Conservation (phyloP, 64 coral and sea anemone species). For the Hydrozoanthus tunicans region DNA sequence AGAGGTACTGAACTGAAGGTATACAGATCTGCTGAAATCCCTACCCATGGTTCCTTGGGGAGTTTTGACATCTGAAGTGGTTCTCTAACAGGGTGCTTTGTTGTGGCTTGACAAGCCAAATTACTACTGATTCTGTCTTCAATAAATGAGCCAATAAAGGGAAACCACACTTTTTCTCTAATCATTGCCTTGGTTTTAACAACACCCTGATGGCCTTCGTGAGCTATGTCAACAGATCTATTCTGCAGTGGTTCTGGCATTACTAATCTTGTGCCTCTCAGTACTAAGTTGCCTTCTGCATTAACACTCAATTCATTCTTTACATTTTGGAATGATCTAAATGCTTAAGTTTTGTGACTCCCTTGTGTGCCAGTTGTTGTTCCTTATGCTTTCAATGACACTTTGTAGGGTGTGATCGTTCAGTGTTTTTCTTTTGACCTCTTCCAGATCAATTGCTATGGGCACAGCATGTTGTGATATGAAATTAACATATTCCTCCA, state of each 20-base stretch:
- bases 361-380: neutral
- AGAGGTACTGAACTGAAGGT: neutral
- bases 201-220: neutral
- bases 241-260: slow-evolving; percentile 1
- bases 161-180: too few species aligned
- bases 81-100: too few species aligned
- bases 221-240: neutral
- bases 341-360: neutral
- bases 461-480: neutral
- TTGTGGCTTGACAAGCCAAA: too few species aligned
- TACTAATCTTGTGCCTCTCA: neutral
- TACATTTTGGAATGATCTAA: neutral
- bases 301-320: neutral
- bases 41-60: slow-evolving; percentile 27
- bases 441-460: too few species aligned
- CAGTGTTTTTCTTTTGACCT: too few species aligned
- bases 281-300: neutral
- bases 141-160: too few species aligned
- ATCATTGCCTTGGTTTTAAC: neutral
- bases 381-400: slow-evolving; percentile 10
- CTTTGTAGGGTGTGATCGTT: too few species aligned
- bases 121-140: too few species aligned
- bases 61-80: slow-evolving; percentile 4
- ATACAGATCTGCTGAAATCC: slow-evolving; percentile 21
- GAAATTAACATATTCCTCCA: slow-evolving; percentile 31